Evolutionary conservation across 2,113 vertebrate species (phyloP), one percentile per base, ranked within the genome.

Genomic region (Polyodon spathula): DNA sequence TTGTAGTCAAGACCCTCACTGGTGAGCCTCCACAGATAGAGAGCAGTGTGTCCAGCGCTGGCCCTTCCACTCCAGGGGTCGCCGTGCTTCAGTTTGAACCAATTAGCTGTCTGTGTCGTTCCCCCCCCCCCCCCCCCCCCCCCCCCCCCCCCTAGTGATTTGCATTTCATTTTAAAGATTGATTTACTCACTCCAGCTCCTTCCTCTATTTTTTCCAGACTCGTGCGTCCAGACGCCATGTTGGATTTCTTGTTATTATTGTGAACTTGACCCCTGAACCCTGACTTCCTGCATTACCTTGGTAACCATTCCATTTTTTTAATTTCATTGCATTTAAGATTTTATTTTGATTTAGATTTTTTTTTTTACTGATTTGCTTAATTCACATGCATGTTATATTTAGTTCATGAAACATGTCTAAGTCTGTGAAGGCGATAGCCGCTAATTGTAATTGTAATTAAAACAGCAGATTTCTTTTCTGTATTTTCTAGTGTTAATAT

Each of bases 281-380:
- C 86, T 96, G 93, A 97, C 89, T 92, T 94, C 90, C 93, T 93
- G 93, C 93, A 96, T 95, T 92, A 87, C 88, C 92, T 96, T 98
- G 93, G 94, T 98, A 98, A 98, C 90, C 94, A 97, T 98, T 94
- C 97, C 93, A 97, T 93, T 94, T 87, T 94, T 89, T 86, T n/a
- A n/a, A 88, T 86, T 90, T 91, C 84, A 84, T 82, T 92, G 81
- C 83, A 86, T 89, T 93, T 88, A 87, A 63, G 37, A 50, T 64
- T 58, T 40, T 71, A 72, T 83, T 93, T 88, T 80, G 63, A 40
- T 58, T 64, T 58, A 51, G 38, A 10, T 42, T 57, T 63, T 54
- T 54, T 17, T 4, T 54, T 57, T 40, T 6, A 15, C 8, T 56
- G 56, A n/a, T 40, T 68, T 54, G 1, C 43, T 62, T 58, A 38